Percentiles rank a stretch among this genome's conserved stretches.
These are phyloP conservation scores for Drosophila picticornis DNA, from an alignment of 2,888 invertebrate genomes.

Conservation along the genomic window DNA sequence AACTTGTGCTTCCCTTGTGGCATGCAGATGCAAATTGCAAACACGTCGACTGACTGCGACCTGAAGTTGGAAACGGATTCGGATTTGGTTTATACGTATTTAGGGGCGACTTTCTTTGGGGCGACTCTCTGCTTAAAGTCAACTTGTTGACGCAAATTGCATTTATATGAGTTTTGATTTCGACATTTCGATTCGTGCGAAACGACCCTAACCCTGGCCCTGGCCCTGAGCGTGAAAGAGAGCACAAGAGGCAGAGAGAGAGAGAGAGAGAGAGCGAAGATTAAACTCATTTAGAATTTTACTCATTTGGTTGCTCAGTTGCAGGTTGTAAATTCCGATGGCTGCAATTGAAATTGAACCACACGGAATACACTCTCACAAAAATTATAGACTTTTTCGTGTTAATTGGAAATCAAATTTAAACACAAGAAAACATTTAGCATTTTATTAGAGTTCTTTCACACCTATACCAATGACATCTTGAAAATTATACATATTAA, in stretches of 20 bases:
- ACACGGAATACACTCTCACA: conserved; percentile 17
- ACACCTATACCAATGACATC: too few species aligned
- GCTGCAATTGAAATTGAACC: conserved; percentile 47
- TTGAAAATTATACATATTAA: too few species aligned
- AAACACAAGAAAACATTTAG: neutral
- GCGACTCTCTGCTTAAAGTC: conserved; percentile 46
- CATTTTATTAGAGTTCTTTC: neutral
- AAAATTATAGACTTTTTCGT: neutral
- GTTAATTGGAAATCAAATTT: neutral
- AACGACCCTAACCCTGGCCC: conserved; percentile 13
- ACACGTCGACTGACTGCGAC: conserved; percentile 60
- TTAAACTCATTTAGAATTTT: conserved; percentile 66
- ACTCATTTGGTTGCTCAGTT: conserved; percentile 53
- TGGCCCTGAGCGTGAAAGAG: conserved; percentile 20
- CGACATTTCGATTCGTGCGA: conserved; percentile 55
- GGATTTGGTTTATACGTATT: conserved; percentile 27
- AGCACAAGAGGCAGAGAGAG: neutral
- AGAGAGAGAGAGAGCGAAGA: conserved; percentile 22
- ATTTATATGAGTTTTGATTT: conserved; percentile 79
- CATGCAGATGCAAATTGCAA: conserved; percentile 75
- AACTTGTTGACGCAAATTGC: conserved; percentile 71
- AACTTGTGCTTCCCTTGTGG: conserved; percentile 8
- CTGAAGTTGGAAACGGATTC: conserved; percentile 11
- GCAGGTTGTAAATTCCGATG: conserved; percentile 44
- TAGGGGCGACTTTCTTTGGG: conserved; percentile 18